These are phyloP conservation scores for Baryphthengus martii DNA, from an alignment of 2,113 vertebrate genomes.

Conservation along the genomic window DNA sequence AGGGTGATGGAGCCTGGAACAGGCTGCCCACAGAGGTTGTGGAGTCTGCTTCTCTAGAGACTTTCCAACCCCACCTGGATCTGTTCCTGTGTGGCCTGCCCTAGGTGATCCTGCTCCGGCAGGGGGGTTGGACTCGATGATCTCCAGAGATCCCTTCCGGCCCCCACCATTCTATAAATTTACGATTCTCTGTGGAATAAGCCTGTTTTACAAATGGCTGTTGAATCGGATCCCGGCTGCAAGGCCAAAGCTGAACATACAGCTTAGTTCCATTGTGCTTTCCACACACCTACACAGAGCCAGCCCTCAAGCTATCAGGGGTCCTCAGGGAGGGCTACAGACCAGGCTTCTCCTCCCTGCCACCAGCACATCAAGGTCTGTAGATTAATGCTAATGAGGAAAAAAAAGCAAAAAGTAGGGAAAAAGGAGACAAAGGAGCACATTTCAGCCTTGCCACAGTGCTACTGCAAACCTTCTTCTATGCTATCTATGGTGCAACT, in stretches of 20 bases:
- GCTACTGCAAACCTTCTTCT: neutral
- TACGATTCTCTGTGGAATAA: too few species aligned
- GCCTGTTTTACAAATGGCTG: fast-evolving
- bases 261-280: neutral
- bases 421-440: neutral
- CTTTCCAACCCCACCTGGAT: too few species aligned
- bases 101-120: too few species aligned
- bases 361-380: neutral
- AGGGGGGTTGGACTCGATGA: too few species aligned
- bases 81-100: too few species aligned
- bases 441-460: neutral
- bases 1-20: too few species aligned
- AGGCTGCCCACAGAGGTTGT: too few species aligned
- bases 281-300: neutral
- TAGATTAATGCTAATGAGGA: neutral
- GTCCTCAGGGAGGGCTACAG: neutral
- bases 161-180: too few species aligned
- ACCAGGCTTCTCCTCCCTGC: neutral
- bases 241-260: neutral
- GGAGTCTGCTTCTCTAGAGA: too few species aligned
- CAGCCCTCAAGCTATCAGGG: neutral
- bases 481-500: neutral
- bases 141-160: too few species aligned
- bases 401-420: neutral
- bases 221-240: neutral